Base-by-base conservation (phyloP, 2,888 invertebrate species). In the Stomorhina lunata region DNA sequence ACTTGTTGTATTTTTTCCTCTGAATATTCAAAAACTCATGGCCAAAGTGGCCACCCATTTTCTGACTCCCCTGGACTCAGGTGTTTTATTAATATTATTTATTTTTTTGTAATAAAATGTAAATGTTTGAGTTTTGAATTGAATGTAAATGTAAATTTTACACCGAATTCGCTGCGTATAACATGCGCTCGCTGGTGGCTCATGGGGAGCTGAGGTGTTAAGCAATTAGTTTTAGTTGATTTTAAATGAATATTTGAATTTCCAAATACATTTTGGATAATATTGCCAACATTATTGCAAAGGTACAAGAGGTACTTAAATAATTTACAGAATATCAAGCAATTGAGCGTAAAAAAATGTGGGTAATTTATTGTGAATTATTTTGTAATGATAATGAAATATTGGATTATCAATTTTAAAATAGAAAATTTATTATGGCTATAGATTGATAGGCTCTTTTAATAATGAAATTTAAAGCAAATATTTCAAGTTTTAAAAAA, bases 211-310 rank as follows among this genome's bases (percentile, higher is more conserved):
- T 45, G 53, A 82, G 79, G 82, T 79, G 79, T 76, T 76, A 72
- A 76, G 69, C 79, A 82, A 82, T 82, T 82, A 76, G 71, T 76
- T 82, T 82, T 79, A 79, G 79, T 76, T 79, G 79, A 82, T 82
- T 79, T 79, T 76, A 79, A 82, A 79, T 82, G 68, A 71, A 82
- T 75, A 68, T 78, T 61, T 81, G 68, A 63, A 65, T 63, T 71
- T 65, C 25, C 59, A 59, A 61, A 63, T 71, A 59, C 20, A 66
- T 45, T 32, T 57, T 34, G 45, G 45, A 20, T 34, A 20, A 10
- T 34, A 17, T 34, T 12, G 4, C 7, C 2, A 20, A 7, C 29
- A 50, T 50, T 10, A 29, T 17, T 34, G 17, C 10, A 61, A 12
- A 15, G 15, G n/a, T 27, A 17, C 48, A 4, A 20, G 65, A 48